Evolutionary conservation across 2,797 vertebrate genomes (phyloP).

Genomic region (Platalea minor): DNA sequence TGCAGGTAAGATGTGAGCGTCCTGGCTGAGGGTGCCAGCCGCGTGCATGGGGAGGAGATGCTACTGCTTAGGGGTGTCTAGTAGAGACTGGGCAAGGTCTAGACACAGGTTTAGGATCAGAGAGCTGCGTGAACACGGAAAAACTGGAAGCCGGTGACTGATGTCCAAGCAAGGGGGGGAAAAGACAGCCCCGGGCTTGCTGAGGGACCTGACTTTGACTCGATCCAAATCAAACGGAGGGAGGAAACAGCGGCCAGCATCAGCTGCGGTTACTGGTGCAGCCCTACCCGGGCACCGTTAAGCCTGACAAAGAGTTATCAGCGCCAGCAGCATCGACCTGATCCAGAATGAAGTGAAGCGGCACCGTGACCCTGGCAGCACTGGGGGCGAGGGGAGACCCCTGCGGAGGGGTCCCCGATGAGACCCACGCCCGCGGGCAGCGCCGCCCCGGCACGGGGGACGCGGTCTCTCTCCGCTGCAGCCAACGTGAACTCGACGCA

Average conservation of each 20-base stretch:
- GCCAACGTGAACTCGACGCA: fast-evolving
- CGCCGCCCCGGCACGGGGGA: fast-evolving
- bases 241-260: too few species aligned
- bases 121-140: neutral
- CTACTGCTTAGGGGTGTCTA: neutral
- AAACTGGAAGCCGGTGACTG: neutral
- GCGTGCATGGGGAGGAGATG: fast-evolving
- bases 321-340: fast-evolving
- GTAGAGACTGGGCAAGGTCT: neutral
- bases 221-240: neutral
- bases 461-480: fast-evolving
- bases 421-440: neutral
- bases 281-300: fast-evolving
- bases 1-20: neutral
- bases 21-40: neutral
- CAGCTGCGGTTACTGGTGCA: neutral
- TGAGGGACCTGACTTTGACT: neutral
- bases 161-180: neutral
- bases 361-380: fast-evolving
- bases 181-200: neutral
- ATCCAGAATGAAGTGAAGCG: fast-evolving
- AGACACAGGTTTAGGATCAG: neutral
- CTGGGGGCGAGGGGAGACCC: too few species aligned
- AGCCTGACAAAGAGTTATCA: fast-evolving
- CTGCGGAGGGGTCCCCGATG: neutral